Conservation (phyloP, 2,113 vertebrate species). For the cat (Felis catus) region DNA sequence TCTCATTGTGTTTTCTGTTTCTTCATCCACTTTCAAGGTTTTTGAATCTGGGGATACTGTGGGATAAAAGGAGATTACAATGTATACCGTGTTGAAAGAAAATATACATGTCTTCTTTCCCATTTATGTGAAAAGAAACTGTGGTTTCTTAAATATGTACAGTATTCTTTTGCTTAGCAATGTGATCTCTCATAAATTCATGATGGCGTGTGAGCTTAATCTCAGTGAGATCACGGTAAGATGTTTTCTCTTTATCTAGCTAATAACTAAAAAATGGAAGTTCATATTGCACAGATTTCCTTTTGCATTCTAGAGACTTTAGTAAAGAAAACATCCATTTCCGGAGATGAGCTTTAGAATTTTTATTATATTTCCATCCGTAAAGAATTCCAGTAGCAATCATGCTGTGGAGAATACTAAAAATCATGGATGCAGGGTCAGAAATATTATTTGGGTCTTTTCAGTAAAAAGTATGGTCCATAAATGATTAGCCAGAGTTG, state of each 20-base stretch:
- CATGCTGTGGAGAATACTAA: background rate
- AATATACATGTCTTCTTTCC: background rate
- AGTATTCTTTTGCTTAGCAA: background rate
- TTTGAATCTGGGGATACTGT: slow-evolving; percentile 89
- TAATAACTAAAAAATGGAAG: slow-evolving; percentile 49
- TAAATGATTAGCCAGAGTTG: background rate
- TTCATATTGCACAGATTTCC: slow-evolving; percentile 56
- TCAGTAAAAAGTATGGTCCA: background rate
- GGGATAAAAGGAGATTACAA: slow-evolving; percentile 67
- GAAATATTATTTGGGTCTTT: slow-evolving; percentile 17
- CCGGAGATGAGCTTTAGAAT: slow-evolving; percentile 30
- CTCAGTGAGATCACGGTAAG: background rate
- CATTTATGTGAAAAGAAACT: background rate
- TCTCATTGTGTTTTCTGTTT: slow-evolving; percentile 93
- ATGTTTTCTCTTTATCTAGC: slow-evolving; percentile 43
- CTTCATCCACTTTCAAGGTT: slow-evolving; percentile 88
- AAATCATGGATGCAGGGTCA: background rate
- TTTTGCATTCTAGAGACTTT: slow-evolving; percentile 51
- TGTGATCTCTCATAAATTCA: background rate
- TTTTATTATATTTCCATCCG: slow-evolving; percentile 56
- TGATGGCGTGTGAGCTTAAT: background rate
- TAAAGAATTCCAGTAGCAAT: slow-evolving; percentile 53
- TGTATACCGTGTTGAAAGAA: background rate
- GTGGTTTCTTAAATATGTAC: background rate
- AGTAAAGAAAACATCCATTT: slow-evolving; percentile 57